Evolutionary conservation across 2,888 invertebrate species (phyloP), one percentile per base, ranked within the genome.

Genomic region (Tiliacea citrago): DNA sequence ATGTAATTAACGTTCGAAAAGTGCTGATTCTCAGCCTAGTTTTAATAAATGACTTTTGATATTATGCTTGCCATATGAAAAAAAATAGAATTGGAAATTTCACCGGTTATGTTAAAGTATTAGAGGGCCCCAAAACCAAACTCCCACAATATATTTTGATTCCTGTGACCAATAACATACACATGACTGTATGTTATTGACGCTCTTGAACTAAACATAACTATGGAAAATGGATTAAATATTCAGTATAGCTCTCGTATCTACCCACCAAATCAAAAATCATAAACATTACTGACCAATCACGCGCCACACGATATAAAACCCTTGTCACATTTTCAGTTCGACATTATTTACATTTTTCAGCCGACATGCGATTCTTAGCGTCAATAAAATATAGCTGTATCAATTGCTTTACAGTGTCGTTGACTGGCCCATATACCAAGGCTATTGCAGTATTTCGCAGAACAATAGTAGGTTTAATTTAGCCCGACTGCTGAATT

Each of bases 391-490:
- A 65, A 79, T n/a, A 55, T 68, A 10, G 21, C 35, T 6, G 9
- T 53, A 68, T 73, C 69, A 57, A 53, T 73, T 70, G 67, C 49
- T 9, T 6, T 45, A 58, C 21, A 42, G 16, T 21, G 45, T 49
- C 45, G 49, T 77, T 49, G 45, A 76, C 45, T 72, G 71, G 39
- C 66, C 77, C 18, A 73, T 66, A 62, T 66, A 73, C 7, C 65
- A 67, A 73, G 73, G 75, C 16, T 66, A 70, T 53, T 79, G 83
- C 77, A 84, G 83, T 82, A 58, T 71, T 65, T 49, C 2, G n/a
- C 49, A 10, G 47, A 62, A 53, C 53, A 21, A 51, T 51, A 21
- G 16, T 24, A 16, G 18, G 16, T 42, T 29, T 49, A 24, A 4
- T 71, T 10, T 5, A 45, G 8, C 45, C 4, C 7, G 24, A 63